phyloP scores from a whole-genome alignment of 1,140 invertebrate species.

The Lasaia peninsularis region DNA sequence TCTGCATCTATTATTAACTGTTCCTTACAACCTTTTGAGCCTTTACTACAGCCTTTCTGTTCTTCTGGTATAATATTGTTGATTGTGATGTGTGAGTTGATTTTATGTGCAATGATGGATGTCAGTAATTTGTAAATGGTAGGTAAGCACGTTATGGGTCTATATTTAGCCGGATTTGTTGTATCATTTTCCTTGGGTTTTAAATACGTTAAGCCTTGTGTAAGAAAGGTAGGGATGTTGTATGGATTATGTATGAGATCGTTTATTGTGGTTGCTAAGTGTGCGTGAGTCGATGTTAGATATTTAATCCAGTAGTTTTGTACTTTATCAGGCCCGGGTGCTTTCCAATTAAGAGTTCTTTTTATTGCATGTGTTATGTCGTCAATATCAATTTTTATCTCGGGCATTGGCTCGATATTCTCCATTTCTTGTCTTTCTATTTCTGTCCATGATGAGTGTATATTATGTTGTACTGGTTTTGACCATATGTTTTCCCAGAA shows the following conservation, averaged over 20 bases:
- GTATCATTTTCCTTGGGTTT: constrained; percentile 13
- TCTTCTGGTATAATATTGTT: constrained; percentile 19
- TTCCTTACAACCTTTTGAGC: constrained; percentile 16
- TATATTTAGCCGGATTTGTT: too few species aligned
- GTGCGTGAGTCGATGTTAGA: neutral
- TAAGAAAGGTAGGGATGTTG: neutral
- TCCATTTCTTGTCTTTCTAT: neutral
- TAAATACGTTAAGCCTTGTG: constrained; percentile 16
- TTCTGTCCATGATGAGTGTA: constrained; percentile 5
- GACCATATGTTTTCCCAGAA: constrained; percentile 8
- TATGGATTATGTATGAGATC: neutral
- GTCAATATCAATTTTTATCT: constrained; percentile 1
- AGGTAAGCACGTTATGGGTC: too few species aligned
- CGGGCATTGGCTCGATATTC: neutral
- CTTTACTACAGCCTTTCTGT: constrained; percentile 23
- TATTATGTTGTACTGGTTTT: neutral
- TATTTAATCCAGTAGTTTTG: constrained; percentile 8
- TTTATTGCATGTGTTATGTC: neutral
- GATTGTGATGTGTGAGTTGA: constrained; percentile 1
- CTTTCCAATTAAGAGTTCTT: constrained; percentile 16
- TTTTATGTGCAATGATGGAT: too few species aligned
- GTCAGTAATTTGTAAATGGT: too few species aligned
- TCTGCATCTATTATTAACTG: constrained; percentile 20
- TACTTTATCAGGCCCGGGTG: constrained; percentile 3
- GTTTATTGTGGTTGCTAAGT: neutral